Evolutionary conservation across 2,888 invertebrate genomes (phyloP).

Genomic region (Nomada fabriciana): DNA sequence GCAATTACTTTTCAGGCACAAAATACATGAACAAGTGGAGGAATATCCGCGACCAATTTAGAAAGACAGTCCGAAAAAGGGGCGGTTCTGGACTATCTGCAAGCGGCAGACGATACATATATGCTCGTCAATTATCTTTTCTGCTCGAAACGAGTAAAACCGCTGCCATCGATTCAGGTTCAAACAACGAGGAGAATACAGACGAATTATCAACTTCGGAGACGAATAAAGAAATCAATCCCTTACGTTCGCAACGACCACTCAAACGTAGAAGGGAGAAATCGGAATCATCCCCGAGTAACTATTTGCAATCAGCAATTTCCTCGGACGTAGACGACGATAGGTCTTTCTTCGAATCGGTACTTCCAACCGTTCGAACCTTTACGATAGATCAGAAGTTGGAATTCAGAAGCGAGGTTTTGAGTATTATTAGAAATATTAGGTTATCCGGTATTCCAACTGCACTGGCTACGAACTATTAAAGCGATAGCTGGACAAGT

Average conservation of each 20-base stretch:
- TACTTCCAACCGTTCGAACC: neutral
- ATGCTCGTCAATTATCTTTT: neutral
- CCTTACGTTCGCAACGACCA: neutral
- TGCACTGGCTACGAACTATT: too few species aligned
- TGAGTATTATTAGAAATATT: neutral
- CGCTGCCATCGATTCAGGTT: neutral
- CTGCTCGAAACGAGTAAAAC: neutral
- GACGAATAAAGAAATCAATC: neutral
- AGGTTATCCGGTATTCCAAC: neutral
- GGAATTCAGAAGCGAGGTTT: slow-evolving; percentile 6
- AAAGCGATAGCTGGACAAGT: too few species aligned
- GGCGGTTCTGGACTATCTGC: neutral
- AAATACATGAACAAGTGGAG: neutral
- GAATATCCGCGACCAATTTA: neutral
- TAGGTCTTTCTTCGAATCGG: slow-evolving; percentile 1
- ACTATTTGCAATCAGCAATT: neutral
- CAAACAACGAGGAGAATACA: neutral
- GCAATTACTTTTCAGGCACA: neutral
- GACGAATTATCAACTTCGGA: neutral
- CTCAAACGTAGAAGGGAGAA: neutral
- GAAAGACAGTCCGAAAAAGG: neutral
- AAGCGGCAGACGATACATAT: neutral
- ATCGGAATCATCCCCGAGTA: neutral
- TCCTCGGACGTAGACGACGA: neutral
- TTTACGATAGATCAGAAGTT: neutral